Evolutionary conservation across 2,113 vertebrate genomes (phyloP), one percentile per base, ranked within the genome.

Genomic region (Orthonyx spaldingii): DNA sequence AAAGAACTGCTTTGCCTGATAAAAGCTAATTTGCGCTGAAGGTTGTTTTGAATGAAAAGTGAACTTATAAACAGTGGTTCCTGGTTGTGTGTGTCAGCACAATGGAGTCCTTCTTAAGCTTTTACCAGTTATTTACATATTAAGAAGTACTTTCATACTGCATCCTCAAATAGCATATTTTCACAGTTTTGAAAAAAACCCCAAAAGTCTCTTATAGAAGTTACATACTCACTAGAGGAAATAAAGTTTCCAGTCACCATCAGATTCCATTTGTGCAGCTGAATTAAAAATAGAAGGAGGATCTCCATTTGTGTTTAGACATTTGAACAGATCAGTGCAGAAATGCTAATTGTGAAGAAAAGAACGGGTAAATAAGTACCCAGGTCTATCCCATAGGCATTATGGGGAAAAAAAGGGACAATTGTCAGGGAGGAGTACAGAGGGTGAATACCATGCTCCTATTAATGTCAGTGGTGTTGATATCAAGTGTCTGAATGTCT

Each of bases 341-440:
- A 87, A 60, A 37, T 57, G 13, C 5, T 87, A 72, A 68, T 49
- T 61, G 13, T 61, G 55, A 87, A 79, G 56, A 19, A 76, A 77
- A 11, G 9, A 19, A 23, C 3, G 44, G 3, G 8, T 5, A 77
- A 81, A 10, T 42, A 72, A 72, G 8, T 32, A 72, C 4, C 19
- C 83, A 80, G 8, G 3, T 57, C 23, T 46, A 53, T 52, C 21
- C 15, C 27, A 35, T 15, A 72, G 24, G 8, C 6, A 64, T 35
- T 27, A 24, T 17, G 18, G 9, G 10, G 28, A 46, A n/a, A 78
- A 20, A 57, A 63, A 13, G 10, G 6, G 9, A 39, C 32, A 20
- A 16, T 27, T 76, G 1, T 56, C 21, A 66, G 11, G 11, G 9
- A 27, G 11, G 5, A 7, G 0, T 68, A 1, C 13, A 8, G 12